Conservation (phyloP, 2,113 vertebrate genomes). For the Alligator sinensis region DNA sequence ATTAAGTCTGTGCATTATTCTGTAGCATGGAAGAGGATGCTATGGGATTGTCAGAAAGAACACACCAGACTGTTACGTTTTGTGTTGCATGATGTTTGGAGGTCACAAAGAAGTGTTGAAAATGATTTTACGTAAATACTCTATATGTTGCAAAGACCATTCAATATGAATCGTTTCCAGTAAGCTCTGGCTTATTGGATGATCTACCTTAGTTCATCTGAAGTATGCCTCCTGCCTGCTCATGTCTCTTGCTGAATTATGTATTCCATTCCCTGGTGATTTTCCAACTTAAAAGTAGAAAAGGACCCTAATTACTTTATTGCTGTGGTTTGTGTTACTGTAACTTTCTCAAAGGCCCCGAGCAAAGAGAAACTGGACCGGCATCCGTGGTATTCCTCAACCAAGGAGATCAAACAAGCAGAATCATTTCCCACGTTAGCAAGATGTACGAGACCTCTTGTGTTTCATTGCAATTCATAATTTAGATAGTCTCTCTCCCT, state of each 20-base stretch:
- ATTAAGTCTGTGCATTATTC: constrained; percentile 15
- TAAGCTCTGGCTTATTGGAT: neutral
- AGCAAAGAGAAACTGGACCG: constrained; percentile 34
- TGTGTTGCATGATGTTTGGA: neutral
- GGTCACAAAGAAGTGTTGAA: neutral
- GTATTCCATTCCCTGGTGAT: neutral
- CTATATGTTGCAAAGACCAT: neutral
- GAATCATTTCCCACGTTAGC: neutral
- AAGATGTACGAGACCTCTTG: neutral
- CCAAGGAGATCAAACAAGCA: neutral
- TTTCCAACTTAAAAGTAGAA: constrained; percentile 12
- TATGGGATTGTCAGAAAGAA: neutral
- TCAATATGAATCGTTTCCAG: neutral
- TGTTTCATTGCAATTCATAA: constrained; percentile 8
- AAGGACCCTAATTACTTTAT: neutral
- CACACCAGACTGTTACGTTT: neutral
- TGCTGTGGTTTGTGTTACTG: neutral
- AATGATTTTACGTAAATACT: constrained; percentile 29
- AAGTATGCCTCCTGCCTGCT: neutral
- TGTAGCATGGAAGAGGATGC: neutral
- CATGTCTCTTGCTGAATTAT: constrained; percentile 1
- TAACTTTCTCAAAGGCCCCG: constrained; percentile 44
- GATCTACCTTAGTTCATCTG: neutral
- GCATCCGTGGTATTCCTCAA: constrained; percentile 50
- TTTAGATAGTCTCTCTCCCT: neutral